Evolutionary conservation across 2,888 invertebrate species (phyloP).

Genomic region (Smittia sp.): DNA sequence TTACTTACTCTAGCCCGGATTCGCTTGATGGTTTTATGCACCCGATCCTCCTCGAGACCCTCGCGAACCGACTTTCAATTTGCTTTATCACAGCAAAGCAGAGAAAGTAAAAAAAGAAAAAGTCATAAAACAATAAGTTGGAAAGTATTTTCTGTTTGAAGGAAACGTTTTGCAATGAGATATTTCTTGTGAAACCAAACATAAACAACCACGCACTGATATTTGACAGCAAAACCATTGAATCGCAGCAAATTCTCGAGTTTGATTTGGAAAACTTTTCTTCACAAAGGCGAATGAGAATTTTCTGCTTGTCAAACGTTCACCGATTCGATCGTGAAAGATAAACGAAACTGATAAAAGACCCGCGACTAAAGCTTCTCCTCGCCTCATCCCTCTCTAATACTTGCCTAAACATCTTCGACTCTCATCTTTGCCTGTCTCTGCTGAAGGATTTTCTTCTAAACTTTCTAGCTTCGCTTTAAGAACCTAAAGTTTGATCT

Average conservation of each 20-base stretch:
- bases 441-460: slow-evolving; percentile 8
- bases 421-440: background rate
- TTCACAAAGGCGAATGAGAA: too few relatives aligned
- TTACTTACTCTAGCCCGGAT: background rate
- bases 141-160: background rate
- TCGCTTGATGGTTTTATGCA: too few relatives aligned
- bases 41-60: background rate
- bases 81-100: background rate
- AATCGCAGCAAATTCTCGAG: too few relatives aligned
- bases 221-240: too few relatives aligned
- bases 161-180: too few relatives aligned
- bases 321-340: too few relatives aligned
- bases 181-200: too few relatives aligned
- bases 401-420: slow-evolving; percentile 21
- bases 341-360: background rate
- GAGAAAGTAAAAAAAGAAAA: slow-evolving; percentile 2
- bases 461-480: background rate
- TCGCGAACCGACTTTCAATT: background rate
- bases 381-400: background rate
- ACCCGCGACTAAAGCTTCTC: background rate
- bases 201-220: too few relatives aligned
- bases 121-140: background rate
- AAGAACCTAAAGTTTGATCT: background rate
- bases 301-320: too few relatives aligned
- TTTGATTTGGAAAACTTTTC: too few relatives aligned